Evolutionary conservation across 2,797 vertebrate genomes (phyloP).

Genomic region (Hypotaenidia philippensis): DNA sequence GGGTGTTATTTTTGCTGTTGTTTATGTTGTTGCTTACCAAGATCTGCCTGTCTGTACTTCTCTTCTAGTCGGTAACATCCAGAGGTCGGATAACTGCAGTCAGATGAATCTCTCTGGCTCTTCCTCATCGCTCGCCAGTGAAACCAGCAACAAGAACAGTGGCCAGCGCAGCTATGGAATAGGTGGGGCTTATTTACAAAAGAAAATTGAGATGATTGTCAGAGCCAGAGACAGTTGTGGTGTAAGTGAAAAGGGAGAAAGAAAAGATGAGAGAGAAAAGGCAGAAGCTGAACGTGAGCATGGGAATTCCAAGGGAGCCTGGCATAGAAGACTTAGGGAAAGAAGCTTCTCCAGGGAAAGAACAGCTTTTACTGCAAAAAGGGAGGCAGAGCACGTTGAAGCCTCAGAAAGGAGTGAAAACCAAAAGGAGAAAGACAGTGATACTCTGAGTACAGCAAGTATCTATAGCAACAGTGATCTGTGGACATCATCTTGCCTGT

Average conservation of each 20-base stretch:
- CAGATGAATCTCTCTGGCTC: conserved; percentile 90
- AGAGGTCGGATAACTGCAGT: conserved; percentile 86
- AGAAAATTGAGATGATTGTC: conserved; percentile 88
- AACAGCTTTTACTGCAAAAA: conserved; percentile 55
- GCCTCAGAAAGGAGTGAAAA: conserved; percentile 63
- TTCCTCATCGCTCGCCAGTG: conserved; percentile 89
- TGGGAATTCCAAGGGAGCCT: conserved; percentile 77
- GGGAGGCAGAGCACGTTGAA: conserved; percentile 62
- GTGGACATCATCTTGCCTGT: conserved; percentile 79
- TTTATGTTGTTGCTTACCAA: background rate
- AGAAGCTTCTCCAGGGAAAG: conserved; percentile 88
- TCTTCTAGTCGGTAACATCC: conserved; percentile 81
- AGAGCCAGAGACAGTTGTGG: conserved; percentile 72
- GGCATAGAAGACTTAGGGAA: conserved; percentile 85
- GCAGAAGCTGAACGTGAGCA: conserved; percentile 72
- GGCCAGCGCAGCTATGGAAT: conserved; percentile 89
- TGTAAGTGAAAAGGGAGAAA: conserved; percentile 49
- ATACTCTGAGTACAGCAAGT: conserved; percentile 70
- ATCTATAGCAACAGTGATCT: conserved; percentile 70
- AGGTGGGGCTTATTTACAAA: conserved; percentile 94
- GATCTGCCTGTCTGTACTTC: conserved; percentile 58
- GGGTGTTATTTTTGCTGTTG: background rate
- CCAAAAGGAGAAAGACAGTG: conserved; percentile 67
- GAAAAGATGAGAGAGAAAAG: conserved; percentile 69
- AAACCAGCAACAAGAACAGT: conserved; percentile 87